Conservation (phyloP, 2,888 invertebrate species). For the Pterobdella sp. region DNA sequence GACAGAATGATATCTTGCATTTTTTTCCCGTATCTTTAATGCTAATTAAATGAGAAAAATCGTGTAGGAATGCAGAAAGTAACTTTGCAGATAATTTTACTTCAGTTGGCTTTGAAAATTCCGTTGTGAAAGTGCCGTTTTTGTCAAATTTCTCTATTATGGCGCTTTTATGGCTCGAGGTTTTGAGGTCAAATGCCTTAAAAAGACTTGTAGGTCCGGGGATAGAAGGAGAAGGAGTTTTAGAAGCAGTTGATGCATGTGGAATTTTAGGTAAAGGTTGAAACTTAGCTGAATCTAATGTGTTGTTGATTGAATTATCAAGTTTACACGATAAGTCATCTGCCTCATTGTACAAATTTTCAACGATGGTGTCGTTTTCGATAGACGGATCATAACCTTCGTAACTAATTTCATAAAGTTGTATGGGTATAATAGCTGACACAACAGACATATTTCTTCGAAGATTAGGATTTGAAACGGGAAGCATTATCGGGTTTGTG, state of each 20-base stretch:
- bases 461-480: slow-evolving; percentile 36
- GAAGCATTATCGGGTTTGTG: slow-evolving; percentile 32
- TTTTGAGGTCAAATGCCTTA: slow-evolving; percentile 43
- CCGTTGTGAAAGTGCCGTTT: neutral
- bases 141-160: slow-evolving; percentile 41
- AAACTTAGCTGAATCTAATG: neutral
- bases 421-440: neutral
- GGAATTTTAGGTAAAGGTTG: neutral
- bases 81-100: slow-evolving; percentile 37
- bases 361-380: neutral
- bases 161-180: slow-evolving; percentile 43
- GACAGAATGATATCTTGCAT: slow-evolving; percentile 37
- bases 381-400: neutral
- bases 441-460: neutral
- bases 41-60: slow-evolving; percentile 44
- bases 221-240: slow-evolving; percentile 28
- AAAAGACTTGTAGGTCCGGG: slow-evolving; percentile 45
- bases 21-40: slow-evolving; percentile 39
- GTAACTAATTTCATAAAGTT: neutral
- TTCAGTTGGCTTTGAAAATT: neutral
- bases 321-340: no score
- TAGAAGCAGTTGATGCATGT: neutral
- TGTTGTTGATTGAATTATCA: neutral
- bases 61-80: slow-evolving; percentile 47
- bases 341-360: neutral